Evolutionary conservation across 2,113 vertebrate species (phyloP).

Genomic region (Rhombomys opimus): DNA sequence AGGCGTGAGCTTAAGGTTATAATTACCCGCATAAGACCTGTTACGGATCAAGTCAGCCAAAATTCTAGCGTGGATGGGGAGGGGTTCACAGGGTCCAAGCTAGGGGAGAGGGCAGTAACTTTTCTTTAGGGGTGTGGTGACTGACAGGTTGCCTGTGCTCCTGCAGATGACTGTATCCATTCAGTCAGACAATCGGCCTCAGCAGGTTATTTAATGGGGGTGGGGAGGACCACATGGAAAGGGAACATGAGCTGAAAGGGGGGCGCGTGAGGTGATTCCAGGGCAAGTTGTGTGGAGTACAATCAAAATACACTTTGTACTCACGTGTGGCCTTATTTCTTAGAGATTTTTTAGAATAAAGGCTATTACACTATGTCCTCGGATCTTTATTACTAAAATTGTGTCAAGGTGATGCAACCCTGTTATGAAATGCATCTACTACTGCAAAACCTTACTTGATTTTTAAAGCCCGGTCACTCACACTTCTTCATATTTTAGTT

Average conservation of each 20-base stretch:
- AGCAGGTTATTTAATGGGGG: neutral
- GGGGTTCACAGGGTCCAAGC: neutral
- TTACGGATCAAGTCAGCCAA: neutral
- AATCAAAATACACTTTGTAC: neutral
- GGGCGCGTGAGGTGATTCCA: no score
- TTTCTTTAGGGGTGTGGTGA: neutral
- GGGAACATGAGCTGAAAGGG: neutral
- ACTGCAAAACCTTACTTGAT: conserved; percentile 24
- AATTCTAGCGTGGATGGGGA: neutral
- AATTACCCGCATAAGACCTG: neutral
- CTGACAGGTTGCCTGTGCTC: neutral
- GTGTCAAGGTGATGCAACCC: neutral
- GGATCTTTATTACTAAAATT: conserved; percentile 36
- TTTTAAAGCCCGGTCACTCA: neutral
- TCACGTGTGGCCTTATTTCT: neutral
- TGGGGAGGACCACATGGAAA: neutral
- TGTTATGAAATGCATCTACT: conserved; percentile 4
- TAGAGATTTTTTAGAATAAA: neutral
- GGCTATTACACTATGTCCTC: neutral
- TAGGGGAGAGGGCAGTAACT: neutral
- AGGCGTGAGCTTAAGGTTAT: neutral
- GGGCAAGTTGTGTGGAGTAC: neutral
- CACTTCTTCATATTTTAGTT: conserved; percentile 4
- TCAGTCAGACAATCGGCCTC: neutral
- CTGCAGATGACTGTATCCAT: no score